Evolutionary conservation across 2,797 vertebrate genomes (phyloP).

Genomic region (Microctenopoma steveboyesi): DNA sequence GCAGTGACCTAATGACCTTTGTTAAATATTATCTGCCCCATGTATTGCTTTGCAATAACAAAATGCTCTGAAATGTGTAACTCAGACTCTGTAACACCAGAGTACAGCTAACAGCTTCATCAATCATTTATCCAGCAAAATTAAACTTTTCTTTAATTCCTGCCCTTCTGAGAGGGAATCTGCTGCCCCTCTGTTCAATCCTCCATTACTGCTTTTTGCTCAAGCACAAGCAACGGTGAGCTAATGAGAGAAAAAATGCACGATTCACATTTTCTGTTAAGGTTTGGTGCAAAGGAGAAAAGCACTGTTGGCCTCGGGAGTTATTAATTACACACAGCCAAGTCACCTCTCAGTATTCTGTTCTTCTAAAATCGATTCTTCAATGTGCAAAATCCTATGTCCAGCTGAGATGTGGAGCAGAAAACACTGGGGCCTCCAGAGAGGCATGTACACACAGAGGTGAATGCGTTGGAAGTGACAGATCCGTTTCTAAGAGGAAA

Average conservation of each 20-base stretch:
- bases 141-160: slow-evolving; percentile 61
- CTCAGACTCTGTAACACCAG: slow-evolving; percentile 34
- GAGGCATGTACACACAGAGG: slow-evolving; percentile 25
- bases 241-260: not conserved
- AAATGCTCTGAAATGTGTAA: slow-evolving; percentile 60
- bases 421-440: not conserved
- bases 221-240: slow-evolving; percentile 26
- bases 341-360: slow-evolving; percentile 29
- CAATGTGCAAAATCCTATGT: not conserved
- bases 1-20: slow-evolving; percentile 66
- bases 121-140: slow-evolving; percentile 81
- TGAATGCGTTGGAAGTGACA: slow-evolving; percentile 3
- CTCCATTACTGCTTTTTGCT: slow-evolving; percentile 20
- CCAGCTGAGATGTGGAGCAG: slow-evolving; percentile 27
- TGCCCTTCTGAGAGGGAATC: slow-evolving; percentile 9
- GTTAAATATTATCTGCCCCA: slow-evolving; percentile 85
- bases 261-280: not conserved
- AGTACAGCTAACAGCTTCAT: slow-evolving; percentile 60
- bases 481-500: slow-evolving; percentile 11
- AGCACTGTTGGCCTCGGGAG: not conserved
- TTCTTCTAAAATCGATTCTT: not conserved
- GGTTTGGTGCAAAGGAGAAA: not conserved
- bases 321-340: slow-evolving; percentile 33
- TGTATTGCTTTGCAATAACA: slow-evolving; percentile 68
- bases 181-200: not conserved